Percentiles rank a stretch among this genome's conserved stretches.
These are phyloP conservation scores for Arbacia lixula DNA, from an alignment of 53 echinoderm and acorn worm species.

Conservation along the genomic window DNA sequence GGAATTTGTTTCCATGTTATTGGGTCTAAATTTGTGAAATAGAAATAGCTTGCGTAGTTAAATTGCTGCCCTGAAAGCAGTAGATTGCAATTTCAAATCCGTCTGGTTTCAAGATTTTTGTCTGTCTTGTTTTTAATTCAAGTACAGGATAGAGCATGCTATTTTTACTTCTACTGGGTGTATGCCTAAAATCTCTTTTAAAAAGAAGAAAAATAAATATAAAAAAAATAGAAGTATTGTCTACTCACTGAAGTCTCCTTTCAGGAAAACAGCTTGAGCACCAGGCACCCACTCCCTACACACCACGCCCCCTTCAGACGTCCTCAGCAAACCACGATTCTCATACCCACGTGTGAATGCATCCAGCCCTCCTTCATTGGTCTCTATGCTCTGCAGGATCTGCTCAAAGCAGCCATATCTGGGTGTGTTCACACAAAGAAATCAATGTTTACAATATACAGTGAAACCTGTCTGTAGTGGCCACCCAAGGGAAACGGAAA, in stretches of 20 bases:
- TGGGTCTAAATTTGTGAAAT: too few relatives aligned
- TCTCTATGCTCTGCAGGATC: conserved; percentile 70
- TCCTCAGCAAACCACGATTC: conserved; percentile 67
- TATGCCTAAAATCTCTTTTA: too few relatives aligned
- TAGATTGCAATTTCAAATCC: not conserved
- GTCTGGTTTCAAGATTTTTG: not conserved
- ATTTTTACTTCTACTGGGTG: not conserved
- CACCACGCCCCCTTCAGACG: conserved; percentile 71
- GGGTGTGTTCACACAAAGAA: too few relatives aligned
- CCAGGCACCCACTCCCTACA: conserved; percentile 89
- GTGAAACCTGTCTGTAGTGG: too few relatives aligned
- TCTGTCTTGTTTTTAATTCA: not conserved
- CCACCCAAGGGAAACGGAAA: too few relatives aligned
- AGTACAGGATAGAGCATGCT: not conserved
- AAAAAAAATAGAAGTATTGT: too few relatives aligned
- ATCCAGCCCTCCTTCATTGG: conserved; percentile 82
- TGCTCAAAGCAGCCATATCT: conserved; percentile 87
- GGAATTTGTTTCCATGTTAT: too few relatives aligned
- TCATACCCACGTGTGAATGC: conserved; percentile 73
- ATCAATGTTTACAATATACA: too few relatives aligned
- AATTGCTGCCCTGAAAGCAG: too few relatives aligned
- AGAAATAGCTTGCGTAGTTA: too few relatives aligned
- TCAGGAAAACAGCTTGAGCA: conserved; percentile 80
- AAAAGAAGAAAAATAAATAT: too few relatives aligned
- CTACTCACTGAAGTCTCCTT: conserved; percentile 93